These are phyloP conservation scores for Norana najaformis DNA, from an alignment of 2,888 invertebrate species.

Conservation along the genomic window DNA sequence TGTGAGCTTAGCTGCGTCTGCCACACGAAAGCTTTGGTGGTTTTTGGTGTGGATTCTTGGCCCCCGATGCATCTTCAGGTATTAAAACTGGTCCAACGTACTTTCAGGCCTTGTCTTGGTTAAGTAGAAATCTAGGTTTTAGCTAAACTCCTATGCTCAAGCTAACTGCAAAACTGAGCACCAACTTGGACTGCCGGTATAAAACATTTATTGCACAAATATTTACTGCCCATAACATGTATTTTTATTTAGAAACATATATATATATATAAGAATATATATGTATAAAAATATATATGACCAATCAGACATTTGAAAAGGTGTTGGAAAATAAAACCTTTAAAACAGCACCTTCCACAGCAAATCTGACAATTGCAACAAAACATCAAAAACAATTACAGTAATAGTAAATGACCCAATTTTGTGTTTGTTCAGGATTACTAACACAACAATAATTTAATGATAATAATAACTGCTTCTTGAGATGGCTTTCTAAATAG, in stretches of 20 bases:
- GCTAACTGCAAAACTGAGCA: neutral
- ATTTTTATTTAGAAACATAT: neutral
- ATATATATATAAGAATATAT: too few species aligned
- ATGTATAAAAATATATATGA: too few species aligned
- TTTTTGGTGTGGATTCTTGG: neutral
- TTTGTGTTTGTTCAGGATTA: neutral
- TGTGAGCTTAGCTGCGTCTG: neutral
- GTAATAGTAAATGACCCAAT: neutral
- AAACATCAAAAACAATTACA: neutral
- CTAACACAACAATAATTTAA: neutral
- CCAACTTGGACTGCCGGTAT: too few species aligned
- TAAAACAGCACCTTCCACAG: neutral
- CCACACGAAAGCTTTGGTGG: too few species aligned
- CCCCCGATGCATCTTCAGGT: neutral
- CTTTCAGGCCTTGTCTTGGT: neutral
- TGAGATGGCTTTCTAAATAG: too few species aligned
- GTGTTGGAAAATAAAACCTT: neutral
- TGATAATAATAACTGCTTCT: slow-evolving; percentile 1
- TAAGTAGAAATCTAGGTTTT: too few species aligned
- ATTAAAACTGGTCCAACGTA: neutral
- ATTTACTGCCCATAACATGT: neutral
- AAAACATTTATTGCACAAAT: neutral
- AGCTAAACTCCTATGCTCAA: neutral
- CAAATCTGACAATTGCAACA: too few species aligned
- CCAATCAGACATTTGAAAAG: neutral